Percentiles rank a stretch among this genome's conserved stretches.
These are phyloP conservation scores for Phyllotreta cruciferae DNA, from an alignment of 2,888 invertebrate genomes.

Conservation along the genomic window DNA sequence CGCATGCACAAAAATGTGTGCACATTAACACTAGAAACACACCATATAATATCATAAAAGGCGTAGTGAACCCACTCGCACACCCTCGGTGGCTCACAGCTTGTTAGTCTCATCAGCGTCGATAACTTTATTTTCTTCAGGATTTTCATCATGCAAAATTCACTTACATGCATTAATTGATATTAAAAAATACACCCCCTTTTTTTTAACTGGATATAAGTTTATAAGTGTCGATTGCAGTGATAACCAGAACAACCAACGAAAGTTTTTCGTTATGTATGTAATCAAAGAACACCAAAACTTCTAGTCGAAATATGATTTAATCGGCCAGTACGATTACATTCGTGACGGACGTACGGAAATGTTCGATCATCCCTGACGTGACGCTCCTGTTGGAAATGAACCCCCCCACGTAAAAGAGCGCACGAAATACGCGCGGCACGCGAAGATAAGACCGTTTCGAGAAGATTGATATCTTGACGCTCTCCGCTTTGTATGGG, in stretches of 20 bases:
- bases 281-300: neutral
- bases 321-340: slow-evolving; percentile 19
- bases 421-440: slow-evolving; percentile 37
- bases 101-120: slow-evolving; percentile 15
- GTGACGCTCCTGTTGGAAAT: slow-evolving; percentile 26
- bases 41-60: slow-evolving; percentile 35
- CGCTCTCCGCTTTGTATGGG: slow-evolving; percentile 34
- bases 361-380: slow-evolving; percentile 28
- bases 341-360: slow-evolving; percentile 26
- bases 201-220: neutral
- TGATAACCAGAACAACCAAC: too few species aligned
- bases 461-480: slow-evolving; percentile 38
- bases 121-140: neutral
- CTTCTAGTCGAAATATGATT: slow-evolving; percentile 8
- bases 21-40: slow-evolving; percentile 32
- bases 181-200: too few species aligned
- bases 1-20: slow-evolving; percentile 34
- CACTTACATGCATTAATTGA: too few species aligned
- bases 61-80: slow-evolving; percentile 31
- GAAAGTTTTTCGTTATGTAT: too few species aligned
- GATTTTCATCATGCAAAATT: neutral
- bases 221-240: neutral
- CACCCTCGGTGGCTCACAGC: slow-evolving; percentile 29
- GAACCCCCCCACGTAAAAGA: slow-evolving; percentile 35
- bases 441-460: slow-evolving; percentile 39